Evolutionary conservation across 2,888 invertebrate genomes (phyloP).

Genomic region (Melieria picta): DNA sequence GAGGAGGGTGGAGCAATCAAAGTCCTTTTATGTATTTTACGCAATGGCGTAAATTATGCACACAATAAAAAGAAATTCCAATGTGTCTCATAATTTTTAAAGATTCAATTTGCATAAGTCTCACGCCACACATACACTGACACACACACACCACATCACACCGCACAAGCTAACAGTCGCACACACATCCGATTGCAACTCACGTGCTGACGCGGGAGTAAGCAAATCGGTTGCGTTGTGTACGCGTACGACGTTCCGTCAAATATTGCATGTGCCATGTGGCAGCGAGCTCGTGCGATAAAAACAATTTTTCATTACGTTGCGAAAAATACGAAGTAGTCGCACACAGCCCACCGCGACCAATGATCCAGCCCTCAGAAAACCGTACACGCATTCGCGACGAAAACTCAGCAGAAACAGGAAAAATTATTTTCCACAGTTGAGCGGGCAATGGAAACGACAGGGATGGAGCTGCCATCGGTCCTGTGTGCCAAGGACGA

Average conservation of each 20-base stretch:
- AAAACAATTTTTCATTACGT: slow-evolving; percentile 35
- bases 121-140: background rate
- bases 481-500: background rate
- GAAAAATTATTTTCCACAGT: too few relatives aligned
- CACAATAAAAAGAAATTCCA: slow-evolving; percentile 5
- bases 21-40: too few relatives aligned
- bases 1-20: too few relatives aligned
- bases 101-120: slow-evolving; percentile 31
- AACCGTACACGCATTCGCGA: too few relatives aligned
- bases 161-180: background rate
- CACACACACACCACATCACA: background rate
- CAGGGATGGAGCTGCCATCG: too few relatives aligned
- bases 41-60: slow-evolving; percentile 8
- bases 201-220: background rate
- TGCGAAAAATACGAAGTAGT: slow-evolving; percentile 20
- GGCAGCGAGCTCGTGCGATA: slow-evolving; percentile 19
- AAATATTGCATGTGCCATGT: background rate
- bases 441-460: too few relatives aligned
- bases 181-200: background rate
- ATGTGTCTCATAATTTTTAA: slow-evolving; percentile 24
- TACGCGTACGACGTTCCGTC: too few relatives aligned
- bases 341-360: too few relatives aligned
- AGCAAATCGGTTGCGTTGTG: background rate
- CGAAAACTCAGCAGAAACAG: too few relatives aligned
- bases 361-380: too few relatives aligned